Evolutionary conservation across 2,113 vertebrate genomes (phyloP), one percentile per base, ranked within the genome.

Genomic region (Oenanthe oenanthe): DNA sequence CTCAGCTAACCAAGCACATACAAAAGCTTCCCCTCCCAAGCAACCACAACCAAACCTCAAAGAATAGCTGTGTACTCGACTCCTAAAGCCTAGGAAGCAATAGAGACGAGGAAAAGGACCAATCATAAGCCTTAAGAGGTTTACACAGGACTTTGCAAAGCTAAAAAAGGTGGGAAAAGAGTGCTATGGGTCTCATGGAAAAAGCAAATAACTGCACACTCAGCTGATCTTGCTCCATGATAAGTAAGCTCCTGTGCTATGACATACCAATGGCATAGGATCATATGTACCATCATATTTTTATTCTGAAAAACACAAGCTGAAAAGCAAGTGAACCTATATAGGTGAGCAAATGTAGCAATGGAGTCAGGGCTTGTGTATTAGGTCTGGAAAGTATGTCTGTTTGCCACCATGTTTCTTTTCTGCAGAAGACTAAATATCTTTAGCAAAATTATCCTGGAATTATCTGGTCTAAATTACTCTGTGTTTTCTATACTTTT

Each of bases 91-190:
- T 9, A 67, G 38, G 42, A 87, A 25, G 5, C 18, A 84, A 34
- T 2, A 65, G 24, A 58, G 34, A 65, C 20, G 65, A n/a, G 8
- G 14, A 57, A 42, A 74, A 68, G 3, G 7, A 34, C 54, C 9
- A 50, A 34, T 61, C 8, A 28, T 22, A 83, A 36, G 2, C 6
- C 17, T 53, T 15, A 74, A 68, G 38, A 68, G 5, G 4, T 42
- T 84, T 32, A 32, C 10, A 6, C 2, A 22, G 24, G 61, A 20
- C 3, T 79, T 47, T 43, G 22, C 10, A 78, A 70, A 58, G 13
- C 6, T 7, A 48, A 19, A 50, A 50, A 67, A 31, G 3, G 2
- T 2, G 4, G 8, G 1, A 16, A n/a, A 65, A 53, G 22, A 13
- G 4, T 45, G 12, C 17, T 9, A 2, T 21, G 7, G 5, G 3